These are phyloP conservation scores for Luehdorfia chinensis DNA, from an alignment of 1,140 invertebrate genomes.

Conservation along the genomic window DNA sequence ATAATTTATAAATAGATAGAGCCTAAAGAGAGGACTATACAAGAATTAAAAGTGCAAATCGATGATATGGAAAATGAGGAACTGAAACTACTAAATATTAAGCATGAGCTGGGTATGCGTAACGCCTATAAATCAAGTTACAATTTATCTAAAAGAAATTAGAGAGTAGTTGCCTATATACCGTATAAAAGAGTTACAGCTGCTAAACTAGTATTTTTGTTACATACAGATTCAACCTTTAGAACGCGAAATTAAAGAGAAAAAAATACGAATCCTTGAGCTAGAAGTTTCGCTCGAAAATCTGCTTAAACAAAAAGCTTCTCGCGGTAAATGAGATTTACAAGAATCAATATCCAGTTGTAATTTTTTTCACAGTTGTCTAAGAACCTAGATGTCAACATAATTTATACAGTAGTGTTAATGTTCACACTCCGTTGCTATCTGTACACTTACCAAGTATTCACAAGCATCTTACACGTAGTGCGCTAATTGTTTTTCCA, in stretches of 20 bases:
- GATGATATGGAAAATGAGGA: slow-evolving; percentile 79
- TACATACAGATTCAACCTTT: slow-evolving; percentile 88
- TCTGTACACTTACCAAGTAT: not conserved
- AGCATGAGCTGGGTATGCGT: slow-evolving; percentile 65
- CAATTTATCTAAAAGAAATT: not conserved
- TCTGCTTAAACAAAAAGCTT: slow-evolving; percentile 81
- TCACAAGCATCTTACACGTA: slow-evolving; percentile 3
- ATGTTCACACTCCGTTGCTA: slow-evolving; percentile 20
- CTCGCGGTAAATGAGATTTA: slow-evolving; percentile 62
- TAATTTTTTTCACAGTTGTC: slow-evolving; percentile 57
- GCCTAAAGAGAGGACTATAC: slow-evolving; percentile 82
- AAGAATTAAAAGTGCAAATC: slow-evolving; percentile 83
- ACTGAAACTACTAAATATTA: slow-evolving; percentile 61
- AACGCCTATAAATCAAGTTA: not conserved
- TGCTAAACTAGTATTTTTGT: slow-evolving; percentile 34
- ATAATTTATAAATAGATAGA: slow-evolving; percentile 79
- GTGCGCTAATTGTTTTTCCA: slow-evolving; percentile 7
- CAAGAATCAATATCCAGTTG: slow-evolving; percentile 48
- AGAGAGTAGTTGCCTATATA: slow-evolving; percentile 13
- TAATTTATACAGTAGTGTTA: slow-evolving; percentile 21
- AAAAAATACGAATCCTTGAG: slow-evolving; percentile 87
- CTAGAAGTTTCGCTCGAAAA: slow-evolving; percentile 85
- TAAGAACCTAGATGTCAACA: slow-evolving; percentile 12
- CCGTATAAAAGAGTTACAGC: slow-evolving; percentile 64
- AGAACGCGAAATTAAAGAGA: slow-evolving; percentile 87